Conservation (phyloP, 2,888 invertebrate genomes). For the Cephalotes varians region DNA sequence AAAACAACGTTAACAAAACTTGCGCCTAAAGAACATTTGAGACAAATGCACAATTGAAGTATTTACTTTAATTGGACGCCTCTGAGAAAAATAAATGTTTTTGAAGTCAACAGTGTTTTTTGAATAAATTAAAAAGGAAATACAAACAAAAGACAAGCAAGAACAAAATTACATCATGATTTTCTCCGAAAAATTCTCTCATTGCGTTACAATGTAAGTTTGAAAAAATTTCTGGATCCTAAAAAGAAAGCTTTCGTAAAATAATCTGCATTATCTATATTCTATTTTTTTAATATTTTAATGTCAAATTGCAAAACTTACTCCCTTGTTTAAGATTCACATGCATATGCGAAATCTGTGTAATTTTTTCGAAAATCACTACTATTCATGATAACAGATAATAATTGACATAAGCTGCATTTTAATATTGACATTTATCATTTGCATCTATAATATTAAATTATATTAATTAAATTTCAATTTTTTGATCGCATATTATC, state of each 20-base stretch:
- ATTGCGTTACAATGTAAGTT: neutral
- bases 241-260: neutral
- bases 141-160: neutral
- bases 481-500: neutral
- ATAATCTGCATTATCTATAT: neutral
- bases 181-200: neutral
- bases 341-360: neutral
- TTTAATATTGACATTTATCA: neutral
- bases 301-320: neutral
- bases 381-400: neutral
- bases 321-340: neutral
- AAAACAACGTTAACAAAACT: neutral
- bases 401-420: neutral
- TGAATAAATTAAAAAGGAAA: neutral
- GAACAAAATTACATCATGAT: neutral
- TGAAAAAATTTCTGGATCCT: neutral
- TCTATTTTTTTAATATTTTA: neutral
- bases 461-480: neutral
- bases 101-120: neutral
- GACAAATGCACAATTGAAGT: neutral
- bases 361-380: neutral
- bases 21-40: neutral
- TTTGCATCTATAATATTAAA: neutral
- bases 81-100: slow-evolving; percentile 15
- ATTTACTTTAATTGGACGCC: neutral